Evolutionary conservation across 2,113 vertebrate species (phyloP), one percentile per base, ranked within the genome.

Genomic region (Circaetus cinerascens): DNA sequence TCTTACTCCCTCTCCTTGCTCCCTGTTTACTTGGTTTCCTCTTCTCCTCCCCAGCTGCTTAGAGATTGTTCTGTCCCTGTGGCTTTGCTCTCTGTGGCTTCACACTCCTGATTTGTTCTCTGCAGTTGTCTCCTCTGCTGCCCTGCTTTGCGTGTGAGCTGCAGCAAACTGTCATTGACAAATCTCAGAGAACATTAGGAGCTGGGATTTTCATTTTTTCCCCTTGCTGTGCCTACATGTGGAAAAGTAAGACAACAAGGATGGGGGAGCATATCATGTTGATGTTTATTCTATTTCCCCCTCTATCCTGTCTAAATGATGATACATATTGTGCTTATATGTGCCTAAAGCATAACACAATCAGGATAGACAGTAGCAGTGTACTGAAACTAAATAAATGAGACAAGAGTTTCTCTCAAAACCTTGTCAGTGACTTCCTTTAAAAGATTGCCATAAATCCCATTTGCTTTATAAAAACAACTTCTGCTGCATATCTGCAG

Each of bases 381-480:
- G 62, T 64, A 75, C 21, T 87, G 73, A 91, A 93, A 78, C 79
- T 78, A 91, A 96, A 73, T 74, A 79, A 77, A 81, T 68, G 48
- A 96, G 90, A 76, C 67, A 77, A 75, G 76, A 95, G 19, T n/a
- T 91, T 78, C 16, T 89, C 43, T 86, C 68, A 81, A 93, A 95
- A 88, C 7, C 34, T 94, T 78, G 51, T 59, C 82, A 84, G 40
- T 91, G 30, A 75, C 87, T 92, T 84, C 43, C 66, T 85, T 94
- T 72, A 85, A 85, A 95, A 91, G 43, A 79, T 53, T 91, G 16
- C 79, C 40, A 85, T 89, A 87, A 95, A 94, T 95, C 60, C 22
- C 26, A 9, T 95, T 95, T 94, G 25, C 51, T 94, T 87, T 73
- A 36, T 91, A 72, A 91, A 92, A 93, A 64, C 51, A 92, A 67